Evolutionary conservation across 2,888 invertebrate genomes (phyloP), one percentile per base, ranked within the genome.

Genomic region (Escarpia spicata): DNA sequence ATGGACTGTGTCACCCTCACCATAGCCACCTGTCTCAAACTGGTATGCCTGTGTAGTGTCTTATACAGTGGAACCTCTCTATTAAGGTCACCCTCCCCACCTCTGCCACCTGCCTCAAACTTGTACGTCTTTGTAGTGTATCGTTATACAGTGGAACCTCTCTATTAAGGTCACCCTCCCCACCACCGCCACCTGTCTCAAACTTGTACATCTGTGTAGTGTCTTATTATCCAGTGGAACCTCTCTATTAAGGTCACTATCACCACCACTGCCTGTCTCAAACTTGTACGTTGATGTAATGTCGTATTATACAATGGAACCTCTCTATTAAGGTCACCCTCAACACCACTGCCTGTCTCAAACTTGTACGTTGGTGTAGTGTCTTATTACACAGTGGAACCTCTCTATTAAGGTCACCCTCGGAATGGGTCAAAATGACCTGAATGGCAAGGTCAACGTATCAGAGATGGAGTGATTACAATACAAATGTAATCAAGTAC

Each of bases 41-140:
- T 98, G 97, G 98, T 96, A 98, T 96, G 97, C 95, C 94, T 91
- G 52, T 43, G 44, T 3, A 58, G 45, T 31, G 12, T 19, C 37
- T n/a, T 92, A 9, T 31, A n/a, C 37, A 37, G 37, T 37, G 37
- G 37, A 37, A 37, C 37, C 37, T 37, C 37, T 37, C 37, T 37
- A 37, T 37, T 37, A 37, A 37, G 37, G 96, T 98, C 6, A 97
- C 98, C n/a, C 95, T 98, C 75, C 37, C 37, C 37, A 97, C 97
- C 6, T 95, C 98, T 94, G 98, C 98, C 90, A 97, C 98, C 43
- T 98, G 98, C 95, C 98, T 98, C 95, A 98, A 98, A 97, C 96
- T 98, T 97, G 98, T 96, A 98, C 96, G 97, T 95, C 94, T 90
- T 37, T 43, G 44, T 3, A 58, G 45, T 31, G 12, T 19, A 12